Base-by-base conservation (phyloP, 2,888 invertebrate species). In the Hylaea fasciaria region DNA sequence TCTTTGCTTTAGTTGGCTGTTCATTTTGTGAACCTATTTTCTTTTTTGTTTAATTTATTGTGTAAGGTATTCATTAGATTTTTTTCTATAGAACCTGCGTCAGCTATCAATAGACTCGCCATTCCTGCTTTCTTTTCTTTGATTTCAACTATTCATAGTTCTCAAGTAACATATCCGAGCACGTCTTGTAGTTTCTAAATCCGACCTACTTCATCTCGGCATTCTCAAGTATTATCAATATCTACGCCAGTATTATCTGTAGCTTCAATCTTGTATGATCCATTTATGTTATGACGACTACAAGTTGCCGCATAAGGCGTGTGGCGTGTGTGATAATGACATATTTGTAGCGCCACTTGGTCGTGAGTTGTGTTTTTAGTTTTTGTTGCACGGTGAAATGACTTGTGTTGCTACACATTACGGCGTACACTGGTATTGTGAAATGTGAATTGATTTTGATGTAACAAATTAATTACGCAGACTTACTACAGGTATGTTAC, bases 181-280 rank as follows among this genome's bases (percentile, higher is more conserved):
- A 45, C 44, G 44, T 54, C 48, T 52, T 62, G 16, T 53, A 35
- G 29, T 39, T 46, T 53, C 43, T 39, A 43, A 40, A 35, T 22
- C 12, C 55, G 60, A 61, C 64, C 57, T 58, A 57, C 49, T 68
- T 66, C 57, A 68, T 66, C 65, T 66, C 49, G 53, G 43, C 44
- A n/a, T 54, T 49, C 44, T 59, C 46, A 14, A 14, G 50, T 32
- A 45, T 64, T 67, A 59, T 63, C 67, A 57, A 41, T 56, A 53
- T 47, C 54, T 55, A 13, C n/a, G 47, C 61, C 44, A 54, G 44
- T 47, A 54, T 56, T 64, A 58, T 64, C 60, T 50, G 40, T 54
- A 54, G 32, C 56, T 44, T 32, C 16, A 60, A 67, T 67, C 64
- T 44, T 44, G 32, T 39, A 28, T 49, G 53, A 57, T 64, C 61